A percentile compares a stretch with the other conserved stretches of the same genome.
Evolutionary conservation across 1,140 invertebrate genomes (phyloP).

Genomic region (Polyergus mexicanus): DNA sequence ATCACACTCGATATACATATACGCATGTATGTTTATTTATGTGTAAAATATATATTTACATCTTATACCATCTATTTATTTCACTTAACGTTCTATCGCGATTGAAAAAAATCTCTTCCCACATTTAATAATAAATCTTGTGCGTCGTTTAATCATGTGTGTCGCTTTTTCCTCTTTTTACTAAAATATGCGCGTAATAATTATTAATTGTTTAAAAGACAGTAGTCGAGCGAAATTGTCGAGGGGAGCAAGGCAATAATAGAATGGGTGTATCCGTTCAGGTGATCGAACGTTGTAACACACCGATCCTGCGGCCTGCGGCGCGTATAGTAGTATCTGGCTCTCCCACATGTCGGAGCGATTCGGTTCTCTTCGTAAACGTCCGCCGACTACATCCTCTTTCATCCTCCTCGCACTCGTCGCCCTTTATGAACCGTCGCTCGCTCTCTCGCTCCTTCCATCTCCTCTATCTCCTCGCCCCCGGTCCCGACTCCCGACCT

Average conservation of each 20-base stretch:
- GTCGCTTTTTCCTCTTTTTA: no score
- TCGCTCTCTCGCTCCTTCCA: slow-evolving; percentile 21
- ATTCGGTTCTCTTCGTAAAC: slow-evolving; percentile 77
- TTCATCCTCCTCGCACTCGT: slow-evolving; percentile 67
- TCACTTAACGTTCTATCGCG: no score
- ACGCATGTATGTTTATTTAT: no score
- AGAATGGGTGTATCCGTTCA: slow-evolving; percentile 51
- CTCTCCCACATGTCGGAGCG: slow-evolving; percentile 71
- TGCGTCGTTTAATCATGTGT: no score
- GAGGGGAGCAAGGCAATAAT: not conserved
- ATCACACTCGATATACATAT: no score
- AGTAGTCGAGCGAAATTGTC: not conserved
- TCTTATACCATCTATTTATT: no score
- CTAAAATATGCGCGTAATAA: not conserved
- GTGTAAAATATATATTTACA: no score
- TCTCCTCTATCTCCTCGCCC: slow-evolving; percentile 38
- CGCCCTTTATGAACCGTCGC: slow-evolving; percentile 7
- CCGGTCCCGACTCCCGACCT: not conserved
- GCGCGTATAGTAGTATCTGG: slow-evolving; percentile 57
- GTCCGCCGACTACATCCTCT: slow-evolving; percentile 79
- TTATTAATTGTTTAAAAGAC: not conserved
- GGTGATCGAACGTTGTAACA: slow-evolving; percentile 73
- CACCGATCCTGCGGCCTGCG: slow-evolving; percentile 44
- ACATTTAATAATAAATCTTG: no score
- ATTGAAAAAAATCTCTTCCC: no score